Conservation (phyloP, 2,888 invertebrate genomes). For the Dolichomitus sp. region DNA sequence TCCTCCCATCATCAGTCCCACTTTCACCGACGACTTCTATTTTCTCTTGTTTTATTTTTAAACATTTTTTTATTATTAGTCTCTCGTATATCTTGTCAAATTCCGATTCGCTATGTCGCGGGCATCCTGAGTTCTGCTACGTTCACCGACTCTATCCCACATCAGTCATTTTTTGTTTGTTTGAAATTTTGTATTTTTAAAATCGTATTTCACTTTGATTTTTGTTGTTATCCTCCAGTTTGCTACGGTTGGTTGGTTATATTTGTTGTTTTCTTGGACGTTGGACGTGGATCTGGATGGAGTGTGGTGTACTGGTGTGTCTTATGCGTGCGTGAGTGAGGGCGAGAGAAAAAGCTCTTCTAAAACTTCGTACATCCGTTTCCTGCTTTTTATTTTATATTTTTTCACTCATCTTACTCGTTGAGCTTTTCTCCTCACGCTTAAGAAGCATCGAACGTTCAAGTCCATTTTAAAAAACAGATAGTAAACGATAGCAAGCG, state of each 20-base stretch:
- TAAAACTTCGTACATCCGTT: conserved; percentile 44
- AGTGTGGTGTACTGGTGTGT: conserved; percentile 83
- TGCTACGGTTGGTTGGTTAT: conserved; percentile 60
- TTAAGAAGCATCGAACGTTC: conserved; percentile 62
- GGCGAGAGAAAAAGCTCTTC: conserved; percentile 77
- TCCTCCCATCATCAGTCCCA: conserved; percentile 64
- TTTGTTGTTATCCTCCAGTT: conserved; percentile 47
- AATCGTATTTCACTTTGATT: conserved; percentile 54
- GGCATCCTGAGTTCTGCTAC: conserved; percentile 69
- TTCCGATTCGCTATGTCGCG: conserved; percentile 62
- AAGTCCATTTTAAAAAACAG: conserved; percentile 50
- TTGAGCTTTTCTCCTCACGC: conserved; percentile 48
- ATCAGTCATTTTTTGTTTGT: conserved; percentile 70
- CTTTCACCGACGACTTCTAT: conserved; percentile 42
- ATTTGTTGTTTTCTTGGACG: conserved; percentile 72
- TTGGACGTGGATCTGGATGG: conserved; percentile 86
- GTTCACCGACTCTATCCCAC: conserved; percentile 63
- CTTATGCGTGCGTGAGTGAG: conserved; percentile 76
- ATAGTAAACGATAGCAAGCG: conserved; percentile 41
- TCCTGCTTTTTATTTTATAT: conserved; percentile 16
- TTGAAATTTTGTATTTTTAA: conserved; percentile 46
- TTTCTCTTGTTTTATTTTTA: conserved; percentile 21
- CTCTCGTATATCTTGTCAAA: conserved; percentile 26
- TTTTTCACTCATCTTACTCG: conserved; percentile 20
- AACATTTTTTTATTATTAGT: conserved; percentile 11